Evolutionary conservation across 2,113 vertebrate genomes (phyloP).

Genomic region (Lycaon pictus): DNA sequence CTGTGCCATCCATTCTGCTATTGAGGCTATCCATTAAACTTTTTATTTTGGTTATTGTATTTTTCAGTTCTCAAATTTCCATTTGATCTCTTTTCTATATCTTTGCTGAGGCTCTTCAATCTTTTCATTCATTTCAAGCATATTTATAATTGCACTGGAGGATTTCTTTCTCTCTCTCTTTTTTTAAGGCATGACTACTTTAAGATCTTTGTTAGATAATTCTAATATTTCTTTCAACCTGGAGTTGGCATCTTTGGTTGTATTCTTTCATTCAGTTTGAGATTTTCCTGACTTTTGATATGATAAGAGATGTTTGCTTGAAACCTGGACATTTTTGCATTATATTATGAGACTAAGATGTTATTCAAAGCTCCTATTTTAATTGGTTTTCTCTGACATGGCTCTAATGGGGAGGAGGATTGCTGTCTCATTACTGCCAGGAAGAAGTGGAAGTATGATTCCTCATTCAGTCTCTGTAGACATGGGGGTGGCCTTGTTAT

Average conservation of each 20-base stretch:
- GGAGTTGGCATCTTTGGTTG: neutral
- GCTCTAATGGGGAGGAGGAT: neutral
- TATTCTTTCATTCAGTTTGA: neutral
- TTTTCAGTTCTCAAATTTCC: constrained; percentile 51
- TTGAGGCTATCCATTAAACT: neutral
- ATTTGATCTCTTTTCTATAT: neutral
- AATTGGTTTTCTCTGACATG: constrained; percentile 13
- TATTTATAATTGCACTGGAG: neutral
- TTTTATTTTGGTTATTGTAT: constrained; percentile 36
- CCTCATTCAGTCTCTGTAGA: neutral
- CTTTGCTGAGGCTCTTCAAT: neutral
- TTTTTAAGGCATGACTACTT: neutral
- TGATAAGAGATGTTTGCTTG: neutral
- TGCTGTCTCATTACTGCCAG: neutral
- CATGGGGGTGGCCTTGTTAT: neutral
- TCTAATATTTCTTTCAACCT: constrained; percentile 6
- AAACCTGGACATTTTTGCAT: neutral
- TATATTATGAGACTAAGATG: neutral
- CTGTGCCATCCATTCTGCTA: neutral
- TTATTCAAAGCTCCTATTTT: neutral
- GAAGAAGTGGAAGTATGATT: neutral
- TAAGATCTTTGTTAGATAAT: neutral
- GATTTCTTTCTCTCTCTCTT: neutral
- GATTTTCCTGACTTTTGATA: neutral
- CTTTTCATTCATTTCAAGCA: constrained; percentile 16